A percentile compares a stretch with the other conserved stretches of the same genome.
phyloP scores from a whole-genome alignment of 1,140 invertebrate species.

The Procambarus virginalis region DNA sequence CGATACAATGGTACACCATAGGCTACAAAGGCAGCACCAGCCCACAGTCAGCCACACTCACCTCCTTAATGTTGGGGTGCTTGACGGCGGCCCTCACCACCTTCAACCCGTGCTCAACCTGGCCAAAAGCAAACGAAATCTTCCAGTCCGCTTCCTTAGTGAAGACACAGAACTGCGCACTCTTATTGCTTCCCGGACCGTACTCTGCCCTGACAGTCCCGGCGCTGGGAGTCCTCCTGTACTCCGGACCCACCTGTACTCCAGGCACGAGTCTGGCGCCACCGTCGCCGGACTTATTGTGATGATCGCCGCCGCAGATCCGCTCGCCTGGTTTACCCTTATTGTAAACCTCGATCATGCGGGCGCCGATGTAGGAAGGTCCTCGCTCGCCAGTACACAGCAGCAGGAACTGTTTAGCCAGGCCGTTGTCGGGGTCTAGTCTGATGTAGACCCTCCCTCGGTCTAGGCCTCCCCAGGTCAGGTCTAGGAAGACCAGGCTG shows the following conservation, averaged over 20 bases:
- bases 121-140: constrained; percentile 27
- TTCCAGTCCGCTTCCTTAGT: constrained; percentile 11
- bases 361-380: not conserved
- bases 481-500: constrained; percentile 26
- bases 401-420: constrained; percentile 23
- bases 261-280: not conserved
- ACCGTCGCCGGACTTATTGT: not conserved
- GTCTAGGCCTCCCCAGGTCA: not conserved
- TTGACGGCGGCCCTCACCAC: not conserved
- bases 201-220: constrained; percentile 36
- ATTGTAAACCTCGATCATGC: constrained; percentile 27
- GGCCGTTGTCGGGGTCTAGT: constrained; percentile 21
- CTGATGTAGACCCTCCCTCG: constrained; percentile 20
- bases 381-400: constrained; percentile 35
- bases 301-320: constrained; percentile 29
- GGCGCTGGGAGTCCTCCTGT: constrained; percentile 7
- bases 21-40: not conserved
- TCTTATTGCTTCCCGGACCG: not conserved
- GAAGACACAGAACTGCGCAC: constrained; percentile 41
- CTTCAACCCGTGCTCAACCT: constrained; percentile 22
- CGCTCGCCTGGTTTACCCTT: constrained; percentile 21
- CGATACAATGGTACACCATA: too few relatives aligned
- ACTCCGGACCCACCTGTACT: constrained; percentile 6
- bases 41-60: constrained; percentile 17
- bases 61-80: not conserved